A percentile compares a stretch with the other conserved stretches of the same genome.
Evolutionary conservation across 37 sponge, comb jelly and placozoan genomes (phyloP).

Genomic region (Tethya wilhelma): DNA sequence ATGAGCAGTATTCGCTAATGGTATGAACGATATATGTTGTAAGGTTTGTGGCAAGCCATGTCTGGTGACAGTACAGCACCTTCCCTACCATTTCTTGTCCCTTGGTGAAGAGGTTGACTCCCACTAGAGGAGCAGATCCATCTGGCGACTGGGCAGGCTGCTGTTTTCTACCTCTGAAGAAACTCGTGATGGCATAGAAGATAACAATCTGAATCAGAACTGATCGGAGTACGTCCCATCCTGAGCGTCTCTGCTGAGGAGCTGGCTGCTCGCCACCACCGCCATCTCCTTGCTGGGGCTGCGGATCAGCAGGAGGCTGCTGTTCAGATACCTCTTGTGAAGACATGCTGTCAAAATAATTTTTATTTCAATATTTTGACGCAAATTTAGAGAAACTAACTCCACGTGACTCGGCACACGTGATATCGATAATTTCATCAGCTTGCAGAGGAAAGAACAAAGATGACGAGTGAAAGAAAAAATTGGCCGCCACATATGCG

Average conservation of each 20-base stretch:
- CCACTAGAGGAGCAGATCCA: constrained; percentile 40
- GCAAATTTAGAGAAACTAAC: too few species aligned
- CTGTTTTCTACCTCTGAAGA: constrained; percentile 60
- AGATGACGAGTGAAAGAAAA: too few species aligned
- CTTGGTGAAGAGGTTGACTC: constrained; percentile 55
- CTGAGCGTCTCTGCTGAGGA: background rate
- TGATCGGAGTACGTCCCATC: constrained; percentile 54
- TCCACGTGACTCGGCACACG: too few species aligned
- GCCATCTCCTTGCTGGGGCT: background rate
- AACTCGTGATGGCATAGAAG: constrained; percentile 79
- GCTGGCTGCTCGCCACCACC: constrained; percentile 11
- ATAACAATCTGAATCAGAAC: constrained; percentile 69
- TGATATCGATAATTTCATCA: too few species aligned
- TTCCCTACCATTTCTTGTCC: constrained; percentile 60
- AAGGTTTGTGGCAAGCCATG: background rate
- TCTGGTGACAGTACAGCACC: background rate
- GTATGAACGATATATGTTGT: too few species aligned
- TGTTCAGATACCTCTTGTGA: too few species aligned
- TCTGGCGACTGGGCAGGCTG: constrained; percentile 31
- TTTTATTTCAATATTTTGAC: too few species aligned
- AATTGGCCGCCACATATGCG: too few species aligned
- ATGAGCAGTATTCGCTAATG: too few species aligned
- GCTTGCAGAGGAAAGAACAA: too few species aligned
- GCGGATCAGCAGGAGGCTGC: too few species aligned
- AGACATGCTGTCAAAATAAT: too few species aligned